Conservation (phyloP, 2,888 invertebrate species). For the Cosmorhoe ocellata region DNA sequence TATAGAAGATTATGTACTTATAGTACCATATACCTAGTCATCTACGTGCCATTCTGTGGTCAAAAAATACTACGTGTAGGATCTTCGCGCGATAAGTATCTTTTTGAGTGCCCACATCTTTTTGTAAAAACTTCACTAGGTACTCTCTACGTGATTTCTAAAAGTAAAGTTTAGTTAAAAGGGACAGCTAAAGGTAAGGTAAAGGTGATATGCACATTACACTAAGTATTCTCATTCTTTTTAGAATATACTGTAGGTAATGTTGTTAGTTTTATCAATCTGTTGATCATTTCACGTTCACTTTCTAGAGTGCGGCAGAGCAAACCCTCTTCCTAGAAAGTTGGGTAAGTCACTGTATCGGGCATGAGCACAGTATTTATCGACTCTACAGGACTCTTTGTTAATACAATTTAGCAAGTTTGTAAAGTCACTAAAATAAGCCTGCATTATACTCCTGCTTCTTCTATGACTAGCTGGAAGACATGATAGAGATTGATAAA, state of each 20-base stretch:
- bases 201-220: background rate
- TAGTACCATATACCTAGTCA: too few relatives aligned
- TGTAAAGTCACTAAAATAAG: background rate
- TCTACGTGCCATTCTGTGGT: too few relatives aligned
- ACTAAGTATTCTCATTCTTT: background rate
- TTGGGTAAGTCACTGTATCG: conserved; percentile 58
- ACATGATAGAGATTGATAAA: too few relatives aligned
- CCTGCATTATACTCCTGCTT: background rate
- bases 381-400: conserved; percentile 4
- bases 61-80: too few relatives aligned
- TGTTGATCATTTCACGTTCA: conserved; percentile 48
- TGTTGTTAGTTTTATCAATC: conserved; percentile 23
- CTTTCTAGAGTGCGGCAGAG: conserved; percentile 80
- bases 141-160: too few relatives aligned
- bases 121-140: too few relatives aligned
- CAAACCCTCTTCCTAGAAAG: conserved; percentile 78
- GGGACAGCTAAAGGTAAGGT: too few relatives aligned
- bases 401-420: background rate
- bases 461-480: too few relatives aligned
- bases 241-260: conserved; percentile 9
- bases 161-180: too few relatives aligned
- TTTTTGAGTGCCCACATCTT: too few relatives aligned
- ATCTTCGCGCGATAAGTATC: too few relatives aligned
- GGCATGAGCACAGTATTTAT: conserved; percentile 5
- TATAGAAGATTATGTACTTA: too few relatives aligned